Evolutionary conservation across 2,888 invertebrate genomes (phyloP).

Genomic region (Tachina fera): DNA sequence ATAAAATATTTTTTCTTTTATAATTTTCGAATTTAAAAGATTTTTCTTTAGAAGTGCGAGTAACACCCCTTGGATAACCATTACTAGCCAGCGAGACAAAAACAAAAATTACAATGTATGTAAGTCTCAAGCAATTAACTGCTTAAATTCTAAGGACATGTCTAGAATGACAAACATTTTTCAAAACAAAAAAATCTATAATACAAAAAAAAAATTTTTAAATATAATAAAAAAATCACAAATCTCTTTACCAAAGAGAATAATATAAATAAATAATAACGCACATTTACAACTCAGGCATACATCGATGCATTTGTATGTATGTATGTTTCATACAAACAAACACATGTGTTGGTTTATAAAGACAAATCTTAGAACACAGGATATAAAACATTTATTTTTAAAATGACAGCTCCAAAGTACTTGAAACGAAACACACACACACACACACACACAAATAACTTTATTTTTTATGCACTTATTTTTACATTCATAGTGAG

Average conservation of each 20-base stretch:
- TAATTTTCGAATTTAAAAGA: no score
- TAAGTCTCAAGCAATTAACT: neutral
- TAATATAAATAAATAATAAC: neutral
- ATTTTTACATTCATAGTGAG: constrained; percentile 45
- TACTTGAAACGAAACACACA: constrained; percentile 35
- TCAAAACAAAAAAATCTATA: neutral
- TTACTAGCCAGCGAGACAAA: neutral
- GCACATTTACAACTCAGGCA: constrained; percentile 1
- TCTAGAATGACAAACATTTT: constrained; percentile 14
- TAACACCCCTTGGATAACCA: neutral
- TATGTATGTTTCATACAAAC: no score
- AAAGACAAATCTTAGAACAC: constrained; percentile 27
- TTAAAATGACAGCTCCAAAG: constrained; percentile 66
- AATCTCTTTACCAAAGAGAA: constrained; percentile 3
- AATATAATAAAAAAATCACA: neutral
- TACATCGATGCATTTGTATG: neutral
- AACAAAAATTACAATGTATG: neutral
- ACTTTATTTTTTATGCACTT: neutral
- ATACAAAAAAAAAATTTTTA: neutral
- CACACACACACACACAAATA: constrained; percentile 15
- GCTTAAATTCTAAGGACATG: constrained; percentile 24
- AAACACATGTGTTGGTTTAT: neutral
- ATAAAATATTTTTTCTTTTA: no score
- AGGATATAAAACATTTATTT: constrained; percentile 67
- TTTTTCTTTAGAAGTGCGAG: no score